Base-by-base conservation (phyloP, 2,888 invertebrate species). In the Girardia tigrina region DNA sequence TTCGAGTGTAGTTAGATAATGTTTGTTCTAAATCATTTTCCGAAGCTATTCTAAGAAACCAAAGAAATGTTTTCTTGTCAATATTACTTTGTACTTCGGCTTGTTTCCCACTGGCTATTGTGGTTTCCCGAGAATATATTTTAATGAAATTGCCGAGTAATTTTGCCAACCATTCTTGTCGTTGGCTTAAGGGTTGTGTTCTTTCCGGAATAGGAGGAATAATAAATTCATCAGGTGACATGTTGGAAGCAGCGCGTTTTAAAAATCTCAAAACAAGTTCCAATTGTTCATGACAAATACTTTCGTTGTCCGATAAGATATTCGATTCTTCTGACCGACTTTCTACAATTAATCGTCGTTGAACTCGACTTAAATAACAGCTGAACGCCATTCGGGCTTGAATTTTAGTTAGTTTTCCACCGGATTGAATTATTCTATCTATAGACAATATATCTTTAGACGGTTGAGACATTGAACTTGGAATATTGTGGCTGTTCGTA, bases 311-410 rank as follows among this genome's bases (percentile, higher is more conserved):
- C 1, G 23, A 70, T 1, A 76, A 20, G 20, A 20, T 36, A 27
- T 56, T 42, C 14, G 26, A 27, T 27, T 76, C 76, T 2, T 76
- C 26, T 75, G 20, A 28, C 23, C 75, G 76, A 76, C 75, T 74
- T 27, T 78, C 78, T 27, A 71, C 79, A 78, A 83, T 79, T 29
- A 84, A 79, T 28, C 84, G 78, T 70, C 82, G 80, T 78, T 84
- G 82, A 27, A 84, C 84, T 72, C 83, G 78, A 0, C 81, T 80
- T 74, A 84, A 78, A 78, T 84, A 84, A 79, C 82, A 82, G 12
- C 83, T 83, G 80, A 84, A 84, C 1, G 84, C 83, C 76, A 81
- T 80, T 14, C 84, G 79, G 2, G 84, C 84, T 78, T 84, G 84
- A 8, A 83, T 80, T 78, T 84, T 83, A 78, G 82, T 84, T 16